phyloP scores from a whole-genome alignment of 1,140 invertebrate genomes.

The Zaprionus taronus region DNA sequence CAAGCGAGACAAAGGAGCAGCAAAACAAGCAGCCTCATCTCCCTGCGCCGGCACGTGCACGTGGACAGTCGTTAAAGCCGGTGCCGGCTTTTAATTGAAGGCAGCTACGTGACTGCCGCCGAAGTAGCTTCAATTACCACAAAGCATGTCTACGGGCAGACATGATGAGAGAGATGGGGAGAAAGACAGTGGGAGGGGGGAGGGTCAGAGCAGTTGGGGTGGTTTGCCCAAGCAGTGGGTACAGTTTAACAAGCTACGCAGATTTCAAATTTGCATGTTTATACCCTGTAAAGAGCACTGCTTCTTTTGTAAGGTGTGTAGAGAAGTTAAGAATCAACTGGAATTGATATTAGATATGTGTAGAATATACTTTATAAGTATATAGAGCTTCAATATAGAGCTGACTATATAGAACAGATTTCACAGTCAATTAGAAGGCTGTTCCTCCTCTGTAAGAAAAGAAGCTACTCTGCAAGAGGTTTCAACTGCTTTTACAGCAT shows the following conservation, averaged over 20 bases:
- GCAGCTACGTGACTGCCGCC: slow-evolving; percentile 73
- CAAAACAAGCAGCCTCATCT: slow-evolving; percentile 36
- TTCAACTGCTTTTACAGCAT: not conserved
- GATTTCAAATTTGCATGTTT: slow-evolving; percentile 65
- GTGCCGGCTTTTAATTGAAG: slow-evolving; percentile 73
- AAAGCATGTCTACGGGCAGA: slow-evolving; percentile 64
- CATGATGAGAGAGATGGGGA: not conserved
- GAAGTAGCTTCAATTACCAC: slow-evolving; percentile 78
- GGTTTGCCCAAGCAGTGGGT: slow-evolving; percentile 1
- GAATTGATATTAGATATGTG: too few species aligned
- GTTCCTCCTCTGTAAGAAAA: too few species aligned
- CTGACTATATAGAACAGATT: too few species aligned
- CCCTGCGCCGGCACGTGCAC: slow-evolving; percentile 53
- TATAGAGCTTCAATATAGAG: too few species aligned
- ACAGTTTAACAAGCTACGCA: slow-evolving; percentile 62
- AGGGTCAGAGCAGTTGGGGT: slow-evolving; percentile 22
- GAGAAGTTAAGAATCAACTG: too few species aligned
- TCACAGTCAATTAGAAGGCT: too few species aligned
- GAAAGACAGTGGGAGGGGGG: not conserved
- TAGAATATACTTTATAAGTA: too few species aligned
- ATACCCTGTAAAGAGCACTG: slow-evolving; percentile 47
- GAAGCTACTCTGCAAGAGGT: too few species aligned
- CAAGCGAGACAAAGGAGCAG: slow-evolving; percentile 53
- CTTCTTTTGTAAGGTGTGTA: too few species aligned
- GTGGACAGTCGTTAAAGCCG: slow-evolving; percentile 48